Conservation (phyloP, 2,888 invertebrate genomes). For the Epinotia ramella region DNA sequence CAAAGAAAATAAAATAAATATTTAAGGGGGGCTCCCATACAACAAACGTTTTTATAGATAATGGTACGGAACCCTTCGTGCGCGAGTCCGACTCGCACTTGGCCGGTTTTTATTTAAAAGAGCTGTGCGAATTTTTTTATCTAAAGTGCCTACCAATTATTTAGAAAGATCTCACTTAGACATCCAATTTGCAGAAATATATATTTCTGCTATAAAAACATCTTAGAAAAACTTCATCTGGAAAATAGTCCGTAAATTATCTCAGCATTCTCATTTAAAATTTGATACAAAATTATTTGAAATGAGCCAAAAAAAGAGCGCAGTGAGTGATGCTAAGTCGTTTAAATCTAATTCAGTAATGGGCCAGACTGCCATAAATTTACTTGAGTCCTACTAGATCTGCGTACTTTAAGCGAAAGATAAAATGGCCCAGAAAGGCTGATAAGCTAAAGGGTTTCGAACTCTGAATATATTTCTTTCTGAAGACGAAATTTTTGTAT, state of each 20-base stretch:
- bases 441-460: neutral
- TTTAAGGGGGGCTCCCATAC: too few relatives aligned
- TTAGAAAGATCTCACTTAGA: too few relatives aligned
- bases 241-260: neutral
- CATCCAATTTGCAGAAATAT: too few relatives aligned
- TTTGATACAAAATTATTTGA: neutral
- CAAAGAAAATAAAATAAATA: too few relatives aligned
- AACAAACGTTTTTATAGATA: too few relatives aligned
- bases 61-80: too few relatives aligned
- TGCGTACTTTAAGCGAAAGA: conserved; percentile 8
- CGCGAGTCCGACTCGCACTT: too few relatives aligned
- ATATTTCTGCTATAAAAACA: neutral
- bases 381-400: conserved; percentile 3
- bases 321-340: conserved; percentile 25
- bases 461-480: neutral
- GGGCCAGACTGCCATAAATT: conserved; percentile 25
- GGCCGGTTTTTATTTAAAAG: too few relatives aligned
- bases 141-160: too few relatives aligned
- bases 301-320: conserved; percentile 5
- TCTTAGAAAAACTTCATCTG: neutral
- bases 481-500: too few relatives aligned
- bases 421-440: neutral
- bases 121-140: too few relatives aligned
- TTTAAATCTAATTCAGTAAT: conserved; percentile 26
- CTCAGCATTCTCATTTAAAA: neutral